Evolutionary conservation across 2,797 vertebrate genomes (phyloP).

Genomic region (Nasua narica): DNA sequence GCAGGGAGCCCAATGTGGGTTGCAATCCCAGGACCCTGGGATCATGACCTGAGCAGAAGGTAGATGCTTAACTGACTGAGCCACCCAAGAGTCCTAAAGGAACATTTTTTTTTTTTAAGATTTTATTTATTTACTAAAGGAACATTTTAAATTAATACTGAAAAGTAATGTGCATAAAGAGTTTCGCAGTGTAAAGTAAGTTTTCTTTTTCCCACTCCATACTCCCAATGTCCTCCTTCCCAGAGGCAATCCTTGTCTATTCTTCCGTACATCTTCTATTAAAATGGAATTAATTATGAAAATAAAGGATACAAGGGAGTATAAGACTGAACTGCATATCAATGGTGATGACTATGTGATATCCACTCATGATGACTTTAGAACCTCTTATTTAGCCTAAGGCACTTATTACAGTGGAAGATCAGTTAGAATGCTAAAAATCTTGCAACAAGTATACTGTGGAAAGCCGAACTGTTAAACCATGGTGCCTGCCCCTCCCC

Average conservation of each 20-base stretch:
- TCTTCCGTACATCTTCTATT: neutral
- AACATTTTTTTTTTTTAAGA: too few relatives aligned
- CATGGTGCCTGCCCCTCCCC: neutral
- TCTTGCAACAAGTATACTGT: neutral
- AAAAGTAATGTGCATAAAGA: neutral
- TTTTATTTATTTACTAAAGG: too few relatives aligned
- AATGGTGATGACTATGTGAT: neutral
- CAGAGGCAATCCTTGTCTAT: neutral
- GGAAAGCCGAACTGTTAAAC: neutral
- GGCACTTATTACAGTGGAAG: constrained; percentile 11
- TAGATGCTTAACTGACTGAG: too few relatives aligned
- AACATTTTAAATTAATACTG: neutral
- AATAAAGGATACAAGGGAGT: neutral
- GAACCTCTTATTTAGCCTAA: neutral
- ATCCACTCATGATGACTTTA: neutral
- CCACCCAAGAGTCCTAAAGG: neutral
- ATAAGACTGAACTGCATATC: neutral
- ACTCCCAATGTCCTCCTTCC: neutral
- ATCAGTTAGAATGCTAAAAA: constrained; percentile 25
- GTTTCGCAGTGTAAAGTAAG: neutral
- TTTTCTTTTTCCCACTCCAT: neutral
- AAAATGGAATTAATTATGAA: constrained; percentile 32
- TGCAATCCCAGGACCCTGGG: too few relatives aligned
- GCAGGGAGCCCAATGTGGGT: too few relatives aligned
- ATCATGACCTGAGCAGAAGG: too few relatives aligned